Percentiles rank a stretch among this genome's conserved stretches.
Conservation (phyloP, 2,888 invertebrate genomes). For the Drosophila niveifrons region DNA sequence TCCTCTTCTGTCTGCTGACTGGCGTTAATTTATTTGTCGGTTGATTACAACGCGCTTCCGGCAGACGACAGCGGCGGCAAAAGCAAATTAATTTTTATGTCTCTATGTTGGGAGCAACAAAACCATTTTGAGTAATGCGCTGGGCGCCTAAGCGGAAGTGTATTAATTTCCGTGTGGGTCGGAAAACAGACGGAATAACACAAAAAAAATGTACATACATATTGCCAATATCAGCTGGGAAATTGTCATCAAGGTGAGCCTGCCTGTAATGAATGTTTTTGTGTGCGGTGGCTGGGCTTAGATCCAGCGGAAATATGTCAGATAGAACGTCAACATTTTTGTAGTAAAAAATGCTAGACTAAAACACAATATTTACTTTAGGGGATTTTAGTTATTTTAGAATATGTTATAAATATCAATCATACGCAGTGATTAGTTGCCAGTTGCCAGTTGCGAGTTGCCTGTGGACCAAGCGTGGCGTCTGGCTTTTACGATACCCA, state of each 20-base stretch:
- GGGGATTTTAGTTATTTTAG: background rate
- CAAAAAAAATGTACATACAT: constrained; percentile 9
- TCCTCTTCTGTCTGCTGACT: constrained; percentile 3
- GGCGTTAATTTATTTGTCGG: constrained; percentile 79
- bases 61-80: constrained; percentile 67
- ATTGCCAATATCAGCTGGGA: constrained; percentile 29
- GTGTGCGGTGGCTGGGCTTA: background rate
- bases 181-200: constrained; percentile 18
- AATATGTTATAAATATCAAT: constrained; percentile 26
- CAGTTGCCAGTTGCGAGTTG: constrained; percentile 3
- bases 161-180: constrained; percentile 71
- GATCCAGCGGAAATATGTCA: background rate
- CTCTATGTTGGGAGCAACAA: constrained; percentile 52
- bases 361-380: background rate
- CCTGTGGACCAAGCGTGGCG: constrained; percentile 1
- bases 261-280: constrained; percentile 19
- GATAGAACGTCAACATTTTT: background rate
- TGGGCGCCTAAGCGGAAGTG: constrained; percentile 66
- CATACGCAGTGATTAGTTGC: constrained; percentile 39
- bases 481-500: constrained; percentile 40
- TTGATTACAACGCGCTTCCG: constrained; percentile 78
- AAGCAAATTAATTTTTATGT: constrained; percentile 77
- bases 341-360: background rate
- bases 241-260: constrained; percentile 42
- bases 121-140: constrained; percentile 70